Evolutionary conservation across 2,888 invertebrate genomes (phyloP).

Genomic region (Acanthoscelides obtectus): DNA sequence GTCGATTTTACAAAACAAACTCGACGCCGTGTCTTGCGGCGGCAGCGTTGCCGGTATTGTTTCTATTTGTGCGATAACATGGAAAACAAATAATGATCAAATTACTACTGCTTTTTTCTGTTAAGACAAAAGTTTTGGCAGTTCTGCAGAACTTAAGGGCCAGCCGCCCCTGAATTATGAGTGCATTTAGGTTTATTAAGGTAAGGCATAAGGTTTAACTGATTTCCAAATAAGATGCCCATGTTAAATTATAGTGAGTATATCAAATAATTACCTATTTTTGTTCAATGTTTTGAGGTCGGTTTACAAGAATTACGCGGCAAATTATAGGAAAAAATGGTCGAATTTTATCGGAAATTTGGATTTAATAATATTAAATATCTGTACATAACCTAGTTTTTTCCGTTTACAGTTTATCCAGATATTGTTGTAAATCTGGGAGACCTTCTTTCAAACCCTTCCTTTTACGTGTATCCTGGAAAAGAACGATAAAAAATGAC

Average conservation of each 20-base stretch:
- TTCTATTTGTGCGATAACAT: too few relatives aligned
- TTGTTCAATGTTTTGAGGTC: background rate
- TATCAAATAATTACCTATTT: background rate
- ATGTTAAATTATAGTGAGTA: background rate
- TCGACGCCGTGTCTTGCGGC: too few relatives aligned
- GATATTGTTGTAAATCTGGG: conserved; percentile 89
- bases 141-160: too few relatives aligned
- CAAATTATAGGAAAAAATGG: background rate
- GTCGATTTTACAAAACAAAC: too few relatives aligned
- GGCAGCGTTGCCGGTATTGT: too few relatives aligned
- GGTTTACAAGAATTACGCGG: background rate
- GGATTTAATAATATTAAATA: conserved; percentile 26
- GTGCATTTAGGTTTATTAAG: too few relatives aligned
- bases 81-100: too few relatives aligned
- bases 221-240: background rate
- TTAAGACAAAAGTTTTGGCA: too few relatives aligned
- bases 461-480: conserved; percentile 91
- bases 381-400: conserved; percentile 45
- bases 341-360: background rate
- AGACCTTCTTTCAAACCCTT: conserved; percentile 99
- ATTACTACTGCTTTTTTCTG: too few relatives aligned
- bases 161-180: too few relatives aligned
- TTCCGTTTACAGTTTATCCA: conserved; percentile 93
- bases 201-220: background rate
- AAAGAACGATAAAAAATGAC: too few relatives aligned